A percentile compares a stretch with the other conserved stretches of the same genome.
phyloP scores from a whole-genome alignment of 2,797 vertebrate genomes.

The Borostomias antarcticus region DNA sequence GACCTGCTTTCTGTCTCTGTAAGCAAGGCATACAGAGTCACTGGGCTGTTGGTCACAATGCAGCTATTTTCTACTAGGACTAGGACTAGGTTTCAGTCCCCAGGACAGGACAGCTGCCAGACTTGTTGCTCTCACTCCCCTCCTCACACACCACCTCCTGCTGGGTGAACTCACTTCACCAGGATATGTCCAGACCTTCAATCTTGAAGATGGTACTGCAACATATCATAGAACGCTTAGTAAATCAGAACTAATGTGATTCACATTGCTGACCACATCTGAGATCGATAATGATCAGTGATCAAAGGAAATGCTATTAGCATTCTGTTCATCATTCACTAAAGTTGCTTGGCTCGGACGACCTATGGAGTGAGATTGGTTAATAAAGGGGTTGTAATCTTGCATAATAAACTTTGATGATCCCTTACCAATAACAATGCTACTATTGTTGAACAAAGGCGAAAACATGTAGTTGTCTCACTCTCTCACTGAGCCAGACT shows the following conservation, averaged over 20 bases:
- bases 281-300: no score
- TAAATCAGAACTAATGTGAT: neutral
- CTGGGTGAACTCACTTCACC: neutral
- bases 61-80: slow-evolving; percentile 45
- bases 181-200: neutral
- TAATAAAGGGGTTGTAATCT: neutral
- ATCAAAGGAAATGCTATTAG: no score
- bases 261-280: neutral
- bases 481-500: neutral
- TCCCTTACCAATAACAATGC: no score
- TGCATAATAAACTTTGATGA: neutral
- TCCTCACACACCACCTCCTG: slow-evolving; percentile 1
- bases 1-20: slow-evolving; percentile 56
- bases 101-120: slow-evolving; percentile 36
- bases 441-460: neutral
- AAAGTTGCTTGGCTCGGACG: neutral
- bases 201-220: no score
- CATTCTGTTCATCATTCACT: no score
- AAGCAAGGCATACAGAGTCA: slow-evolving; percentile 26
- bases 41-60: slow-evolving; percentile 38
- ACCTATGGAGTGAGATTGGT: neutral
- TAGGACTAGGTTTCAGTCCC: slow-evolving; percentile 23
- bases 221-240: no score
- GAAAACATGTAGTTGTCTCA: neutral
- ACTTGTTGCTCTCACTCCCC: slow-evolving; percentile 15